Base-by-base conservation (phyloP, 2,888 invertebrate species). In the Pollenia labialis region DNA sequence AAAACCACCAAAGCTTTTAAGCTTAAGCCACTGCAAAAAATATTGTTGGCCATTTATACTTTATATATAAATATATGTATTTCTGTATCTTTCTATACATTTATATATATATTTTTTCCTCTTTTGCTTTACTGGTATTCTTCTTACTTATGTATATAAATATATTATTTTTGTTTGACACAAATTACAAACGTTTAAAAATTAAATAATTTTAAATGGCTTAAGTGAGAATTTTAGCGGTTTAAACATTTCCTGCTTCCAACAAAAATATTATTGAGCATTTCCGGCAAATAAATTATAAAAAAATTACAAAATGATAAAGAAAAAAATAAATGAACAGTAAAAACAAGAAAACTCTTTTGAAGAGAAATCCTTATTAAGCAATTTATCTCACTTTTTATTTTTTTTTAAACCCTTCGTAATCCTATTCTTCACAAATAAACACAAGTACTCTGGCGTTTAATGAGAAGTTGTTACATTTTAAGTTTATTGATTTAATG, bases 1-100 rank as follows among this genome's bases (percentile, higher is more conserved):
- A 86, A 82, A 81, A 86, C 86, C 86, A 76, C 80, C 58, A 86
- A 86, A 86, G 86, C 86, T 86, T 86, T 86, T 86, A 86, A 86
- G 86, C 86, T 82, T 76, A 71, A 86, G 83, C 80, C 82, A 86
- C 79, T 69, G 50, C 69, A 6, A 83, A 69, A 18, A 81, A 77
- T 66, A 12, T 50, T 48, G 18, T 64, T 69, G 52, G 54, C 23
- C 60, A 69, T 68, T 44, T 44, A 74, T 32, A 11, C n/a, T 74
- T 42, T 56, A 14, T 44, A 66, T 56, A 4, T 50, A 2, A 32
- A 9, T 40, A 60, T 9, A 60, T 66, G 11, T 50, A 12, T 18
- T 1, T 54, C 10, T 23, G 11, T 32, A 40, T 14, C 10, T 72
- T 54, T 1, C 1, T 46, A 14, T 9, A 50, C 32, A 14, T 68